Evolutionary conservation across 2,113 vertebrate species (phyloP), one percentile per base, ranked within the genome.

Genomic region (Callocephalon fimbriatum): DNA sequence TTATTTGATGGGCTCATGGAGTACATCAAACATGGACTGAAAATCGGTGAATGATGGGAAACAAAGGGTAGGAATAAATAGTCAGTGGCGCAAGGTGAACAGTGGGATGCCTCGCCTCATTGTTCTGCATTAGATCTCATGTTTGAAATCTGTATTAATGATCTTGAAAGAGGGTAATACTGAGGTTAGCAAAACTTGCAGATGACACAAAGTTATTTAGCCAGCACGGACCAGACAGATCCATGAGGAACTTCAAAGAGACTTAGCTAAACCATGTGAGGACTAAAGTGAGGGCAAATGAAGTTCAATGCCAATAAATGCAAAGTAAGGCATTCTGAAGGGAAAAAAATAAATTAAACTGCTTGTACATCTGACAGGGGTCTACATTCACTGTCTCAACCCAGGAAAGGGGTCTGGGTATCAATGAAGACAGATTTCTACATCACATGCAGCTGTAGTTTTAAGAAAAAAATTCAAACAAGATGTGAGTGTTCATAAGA

Each of bases 251-350:
- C 95, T 96, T 96, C 94, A 96, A 94, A 95, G 91, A 88, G 40
- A 45, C 62, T 93, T 91, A 85, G 42, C 37, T 85, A 90, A 95
- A 96, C 84, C 85, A 95, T 91, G 87, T 96, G 95, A 93, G 42
- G 68, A 76, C 88, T 80, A 72, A 87, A 84, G 51, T 51, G 75
- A 78, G 95, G 95, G 95, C 90, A 96, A 91, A 96, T 62, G 40
- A 96, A 96, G 91, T 96, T 97, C 95, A 96, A 51, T 88, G 85
- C 75, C 90, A 94, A 90, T 92, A 97, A 95, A 93, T 94, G 93
- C 90, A 95, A 96, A 96, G 81, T 91, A 96, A 96, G 87, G 85
- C 77, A 85, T 87, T 91, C 72, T 61, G 77, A 74, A 70, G 42
- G 76, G 78, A 47, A 94, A 93, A 95, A 95, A 92, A 90, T 79